phyloP scores from a whole-genome alignment of 2,113 vertebrate genomes.

The Malurus elegans region DNA sequence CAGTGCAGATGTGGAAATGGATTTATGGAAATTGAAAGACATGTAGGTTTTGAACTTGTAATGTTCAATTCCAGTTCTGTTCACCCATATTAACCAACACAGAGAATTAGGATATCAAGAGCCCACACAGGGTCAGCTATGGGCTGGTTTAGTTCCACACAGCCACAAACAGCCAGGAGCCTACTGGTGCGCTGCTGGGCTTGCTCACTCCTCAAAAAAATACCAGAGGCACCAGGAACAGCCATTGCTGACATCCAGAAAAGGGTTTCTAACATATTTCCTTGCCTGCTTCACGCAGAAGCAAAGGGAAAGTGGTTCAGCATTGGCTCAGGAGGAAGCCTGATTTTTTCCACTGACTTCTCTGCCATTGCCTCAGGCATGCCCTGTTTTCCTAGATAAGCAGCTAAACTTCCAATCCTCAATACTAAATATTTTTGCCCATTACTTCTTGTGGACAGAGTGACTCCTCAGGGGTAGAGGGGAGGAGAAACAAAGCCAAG shows the following conservation, averaged over 20 bases:
- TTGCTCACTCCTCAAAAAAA: neutral
- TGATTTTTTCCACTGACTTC: neutral
- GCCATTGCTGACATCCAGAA: neutral
- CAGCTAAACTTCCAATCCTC: constrained; percentile 21
- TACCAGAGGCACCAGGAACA: neutral
- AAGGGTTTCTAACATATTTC: neutral
- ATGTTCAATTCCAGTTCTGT: neutral
- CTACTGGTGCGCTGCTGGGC: neutral
- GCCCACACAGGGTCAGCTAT: fast-evolving
- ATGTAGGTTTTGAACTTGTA: neutral
- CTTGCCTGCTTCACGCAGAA: neutral
- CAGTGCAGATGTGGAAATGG: neutral
- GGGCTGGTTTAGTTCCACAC: neutral
- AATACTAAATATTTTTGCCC: neutral
- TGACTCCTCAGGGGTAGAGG: neutral
- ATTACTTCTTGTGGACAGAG: neutral
- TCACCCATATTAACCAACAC: neutral
- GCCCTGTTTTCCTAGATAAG: constrained; percentile 52
- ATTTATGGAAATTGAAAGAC: neutral
- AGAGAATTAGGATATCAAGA: neutral
- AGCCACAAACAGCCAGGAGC: neutral
- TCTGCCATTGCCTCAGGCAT: constrained; percentile 15
- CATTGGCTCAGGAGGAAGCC: neutral
- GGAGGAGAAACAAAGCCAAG: constrained; percentile 8
- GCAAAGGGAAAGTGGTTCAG: neutral